Conservation (phyloP, 2,888 invertebrate species). For the Drosophila neotestacea region DNA sequence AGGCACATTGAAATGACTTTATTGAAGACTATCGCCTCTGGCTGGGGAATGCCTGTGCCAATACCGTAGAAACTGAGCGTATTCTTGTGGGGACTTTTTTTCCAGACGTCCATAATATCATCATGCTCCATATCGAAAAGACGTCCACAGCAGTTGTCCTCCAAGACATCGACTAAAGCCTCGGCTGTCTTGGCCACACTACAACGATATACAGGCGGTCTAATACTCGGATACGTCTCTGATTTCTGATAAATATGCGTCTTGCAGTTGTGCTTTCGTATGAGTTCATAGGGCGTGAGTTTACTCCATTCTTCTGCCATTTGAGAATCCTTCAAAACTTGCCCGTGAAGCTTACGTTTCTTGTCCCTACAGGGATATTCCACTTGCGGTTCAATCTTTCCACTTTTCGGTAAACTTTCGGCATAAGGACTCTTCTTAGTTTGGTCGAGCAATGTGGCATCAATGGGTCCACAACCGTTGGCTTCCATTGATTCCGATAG, state of each 20-base stretch:
- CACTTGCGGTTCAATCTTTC: too few relatives aligned
- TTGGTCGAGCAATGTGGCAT: neutral
- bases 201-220: constrained; percentile 51
- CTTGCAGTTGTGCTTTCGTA: constrained; percentile 58
- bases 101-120: constrained; percentile 57
- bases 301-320: constrained; percentile 4
- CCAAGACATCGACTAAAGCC: constrained; percentile 19
- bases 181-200: constrained; percentile 13
- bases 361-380: constrained; percentile 9
- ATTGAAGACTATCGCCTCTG: constrained; percentile 39
- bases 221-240: constrained; percentile 51
- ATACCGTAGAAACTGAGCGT: constrained; percentile 59
- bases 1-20: constrained; percentile 16
- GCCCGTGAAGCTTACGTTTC: neutral
- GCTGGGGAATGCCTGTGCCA: neutral
- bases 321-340: neutral
- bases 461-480: constrained; percentile 8
- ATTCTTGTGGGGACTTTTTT: constrained; percentile 37
- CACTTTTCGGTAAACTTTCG: neutral
- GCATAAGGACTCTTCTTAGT: constrained; percentile 8
- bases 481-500: neutral
- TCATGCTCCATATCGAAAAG: constrained; percentile 31
- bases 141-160: constrained; percentile 21
- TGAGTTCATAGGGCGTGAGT: constrained; percentile 33
- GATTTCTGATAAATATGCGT: neutral